Evolutionary conservation across 2,888 invertebrate genomes (phyloP).

Genomic region (Teleiodes luculella): DNA sequence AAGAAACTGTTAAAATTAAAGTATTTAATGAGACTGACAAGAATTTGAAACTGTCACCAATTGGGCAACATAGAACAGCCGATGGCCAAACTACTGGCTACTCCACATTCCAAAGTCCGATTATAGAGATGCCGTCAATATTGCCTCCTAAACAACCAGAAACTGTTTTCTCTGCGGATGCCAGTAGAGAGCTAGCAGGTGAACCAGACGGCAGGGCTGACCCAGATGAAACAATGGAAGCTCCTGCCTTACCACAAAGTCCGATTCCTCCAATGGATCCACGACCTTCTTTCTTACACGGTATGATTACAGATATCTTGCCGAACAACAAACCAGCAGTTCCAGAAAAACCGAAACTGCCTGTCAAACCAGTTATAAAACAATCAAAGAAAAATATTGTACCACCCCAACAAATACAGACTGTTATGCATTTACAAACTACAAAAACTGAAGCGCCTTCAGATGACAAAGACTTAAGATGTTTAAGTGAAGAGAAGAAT

Average conservation of each 20-base stretch:
- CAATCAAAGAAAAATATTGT: constrained; percentile 60
- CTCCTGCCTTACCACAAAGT: constrained; percentile 84
- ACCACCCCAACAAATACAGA: constrained; percentile 65
- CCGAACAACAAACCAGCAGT: constrained; percentile 79
- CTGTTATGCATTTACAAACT: constrained; percentile 73
- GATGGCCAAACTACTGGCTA: constrained; percentile 68
- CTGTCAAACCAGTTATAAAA: constrained; percentile 77
- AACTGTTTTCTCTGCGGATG: constrained; percentile 72
- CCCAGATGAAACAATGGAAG: constrained; percentile 84
- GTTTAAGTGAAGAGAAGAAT: constrained; percentile 55
- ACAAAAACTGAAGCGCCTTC: constrained; percentile 50
- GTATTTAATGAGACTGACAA: constrained; percentile 70
- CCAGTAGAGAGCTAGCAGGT: constrained; percentile 88
- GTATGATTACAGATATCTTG: constrained; percentile 74
- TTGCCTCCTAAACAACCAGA: constrained; percentile 65
- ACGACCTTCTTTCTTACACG: constrained; percentile 85
- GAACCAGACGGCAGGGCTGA: constrained; percentile 93
- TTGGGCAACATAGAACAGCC: constrained; percentile 63
- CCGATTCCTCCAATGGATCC: constrained; percentile 81
- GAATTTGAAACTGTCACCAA: constrained; percentile 64
- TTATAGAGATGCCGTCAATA: constrained; percentile 70
- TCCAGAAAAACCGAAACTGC: constrained; percentile 84
- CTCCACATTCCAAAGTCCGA: constrained; percentile 71
- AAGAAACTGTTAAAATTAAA: constrained; percentile 74
- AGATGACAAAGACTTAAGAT: constrained; percentile 45